Conservation (phyloP, 2,888 invertebrate genomes). For the Stenurella melanura region DNA sequence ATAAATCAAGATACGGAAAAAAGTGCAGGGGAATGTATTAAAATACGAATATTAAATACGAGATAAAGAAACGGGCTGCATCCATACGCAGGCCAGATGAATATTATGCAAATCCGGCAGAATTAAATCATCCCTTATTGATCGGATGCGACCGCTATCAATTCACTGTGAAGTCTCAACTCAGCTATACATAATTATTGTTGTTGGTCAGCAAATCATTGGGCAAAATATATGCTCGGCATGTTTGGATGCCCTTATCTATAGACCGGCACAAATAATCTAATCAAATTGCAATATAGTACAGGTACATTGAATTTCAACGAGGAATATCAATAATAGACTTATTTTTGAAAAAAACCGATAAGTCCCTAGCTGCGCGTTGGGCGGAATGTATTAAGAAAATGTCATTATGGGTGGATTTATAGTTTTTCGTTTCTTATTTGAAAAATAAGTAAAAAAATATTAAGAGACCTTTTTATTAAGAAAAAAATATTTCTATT, state of each 20-base stretch:
- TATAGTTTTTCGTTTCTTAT: no score
- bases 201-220: constrained; percentile 50
- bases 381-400: no score
- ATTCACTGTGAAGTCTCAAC: constrained; percentile 54
- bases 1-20: neutral
- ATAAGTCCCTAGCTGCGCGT: no score
- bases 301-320: no score
- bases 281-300: constrained; percentile 3
- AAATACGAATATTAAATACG: constrained; percentile 29
- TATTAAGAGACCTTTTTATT: no score
- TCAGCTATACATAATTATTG: constrained; percentile 50
- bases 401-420: no score
- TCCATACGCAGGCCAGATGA: constrained; percentile 27
- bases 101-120: constrained; percentile 61
- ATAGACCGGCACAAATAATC: neutral
- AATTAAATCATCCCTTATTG: constrained; percentile 53
- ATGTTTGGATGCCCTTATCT: constrained; percentile 41
- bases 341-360: no score
- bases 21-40: neutral
- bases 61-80: constrained; percentile 15
- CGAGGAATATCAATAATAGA: no score
- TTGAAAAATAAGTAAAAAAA: no score
- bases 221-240: constrained; percentile 39
- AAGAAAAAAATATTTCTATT: no score
- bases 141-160: constrained; percentile 51